Conservation (phyloP, 2,797 vertebrate species). For the Paramormyrops hopkinsi region DNA sequence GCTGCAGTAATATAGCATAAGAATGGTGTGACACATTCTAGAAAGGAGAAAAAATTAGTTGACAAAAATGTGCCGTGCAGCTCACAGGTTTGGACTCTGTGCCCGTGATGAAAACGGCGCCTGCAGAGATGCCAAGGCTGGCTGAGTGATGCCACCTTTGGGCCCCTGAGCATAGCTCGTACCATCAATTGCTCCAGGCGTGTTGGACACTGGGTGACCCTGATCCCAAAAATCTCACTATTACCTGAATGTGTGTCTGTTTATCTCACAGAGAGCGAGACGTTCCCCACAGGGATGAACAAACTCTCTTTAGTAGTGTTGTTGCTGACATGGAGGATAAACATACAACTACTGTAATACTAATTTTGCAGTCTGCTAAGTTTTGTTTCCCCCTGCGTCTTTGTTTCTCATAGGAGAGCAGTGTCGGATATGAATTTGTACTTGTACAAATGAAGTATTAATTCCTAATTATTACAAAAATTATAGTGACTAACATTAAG, state of each 20-base stretch:
- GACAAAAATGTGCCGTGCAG: background rate
- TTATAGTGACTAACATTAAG: background rate
- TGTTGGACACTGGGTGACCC: background rate
- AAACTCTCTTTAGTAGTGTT: background rate
- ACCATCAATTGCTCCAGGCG: background rate
- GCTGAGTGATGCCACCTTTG: background rate
- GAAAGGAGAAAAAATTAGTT: background rate
- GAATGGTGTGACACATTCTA: background rate
- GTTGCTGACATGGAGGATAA: background rate
- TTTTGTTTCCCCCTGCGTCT: background rate
- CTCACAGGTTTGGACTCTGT: background rate
- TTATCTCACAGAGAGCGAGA: background rate
- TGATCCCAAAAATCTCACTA: background rate
- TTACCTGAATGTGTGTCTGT: background rate
- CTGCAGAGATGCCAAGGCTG: background rate
- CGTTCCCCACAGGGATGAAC: background rate
- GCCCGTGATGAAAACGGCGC: background rate
- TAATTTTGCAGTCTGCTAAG: background rate
- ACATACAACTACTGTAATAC: background rate
- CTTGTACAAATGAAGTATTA: background rate
- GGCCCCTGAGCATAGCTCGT: background rate
- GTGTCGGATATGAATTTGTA: background rate
- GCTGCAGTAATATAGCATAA: background rate
- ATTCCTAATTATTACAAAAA: background rate
- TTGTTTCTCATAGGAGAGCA: background rate